These are phyloP conservation scores for Brotogeris chrysoptera DNA, from an alignment of 2,797 vertebrate genomes.

Conservation along the genomic window DNA sequence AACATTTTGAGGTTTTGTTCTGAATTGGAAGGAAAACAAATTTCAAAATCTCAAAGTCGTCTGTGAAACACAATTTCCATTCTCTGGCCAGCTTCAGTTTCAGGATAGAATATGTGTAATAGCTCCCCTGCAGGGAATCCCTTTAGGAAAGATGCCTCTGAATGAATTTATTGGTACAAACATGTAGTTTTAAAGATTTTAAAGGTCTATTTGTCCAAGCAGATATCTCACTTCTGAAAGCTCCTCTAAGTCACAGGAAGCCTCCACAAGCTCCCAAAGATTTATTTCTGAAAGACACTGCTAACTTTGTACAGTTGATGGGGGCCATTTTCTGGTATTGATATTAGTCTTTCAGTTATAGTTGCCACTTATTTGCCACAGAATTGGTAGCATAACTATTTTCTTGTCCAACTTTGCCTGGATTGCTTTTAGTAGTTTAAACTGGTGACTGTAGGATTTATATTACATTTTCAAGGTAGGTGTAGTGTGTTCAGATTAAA, in stretches of 20 bases:
- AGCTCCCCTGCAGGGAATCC: conserved; percentile 33
- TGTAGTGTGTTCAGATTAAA: neutral
- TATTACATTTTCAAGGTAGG: neutral
- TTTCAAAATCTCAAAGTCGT: conserved; percentile 69
- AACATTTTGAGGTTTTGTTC: conserved; percentile 68
- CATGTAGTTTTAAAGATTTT: conserved; percentile 1
- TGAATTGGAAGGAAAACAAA: conserved; percentile 66
- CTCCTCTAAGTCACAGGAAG: neutral
- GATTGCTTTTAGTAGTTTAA: neutral
- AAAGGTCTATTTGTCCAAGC: neutral
- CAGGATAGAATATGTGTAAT: conserved; percentile 22
- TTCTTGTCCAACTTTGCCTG: neutral
- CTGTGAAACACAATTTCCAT: conserved; percentile 64
- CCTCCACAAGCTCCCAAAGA: neutral
- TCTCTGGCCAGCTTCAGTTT: conserved; percentile 42
- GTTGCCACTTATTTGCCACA: neutral
- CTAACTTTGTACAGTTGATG: neutral
- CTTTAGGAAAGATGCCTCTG: conserved; percentile 39
- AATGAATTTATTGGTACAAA: conserved; percentile 19
- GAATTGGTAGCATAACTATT: neutral
- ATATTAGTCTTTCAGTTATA: neutral
- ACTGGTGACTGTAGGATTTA: neutral
- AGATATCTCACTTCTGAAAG: neutral
- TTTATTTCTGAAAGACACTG: neutral
- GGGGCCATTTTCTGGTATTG: neutral